Evolutionary conservation across 2,888 invertebrate genomes (phyloP).

Genomic region (Atethmia centrago): DNA sequence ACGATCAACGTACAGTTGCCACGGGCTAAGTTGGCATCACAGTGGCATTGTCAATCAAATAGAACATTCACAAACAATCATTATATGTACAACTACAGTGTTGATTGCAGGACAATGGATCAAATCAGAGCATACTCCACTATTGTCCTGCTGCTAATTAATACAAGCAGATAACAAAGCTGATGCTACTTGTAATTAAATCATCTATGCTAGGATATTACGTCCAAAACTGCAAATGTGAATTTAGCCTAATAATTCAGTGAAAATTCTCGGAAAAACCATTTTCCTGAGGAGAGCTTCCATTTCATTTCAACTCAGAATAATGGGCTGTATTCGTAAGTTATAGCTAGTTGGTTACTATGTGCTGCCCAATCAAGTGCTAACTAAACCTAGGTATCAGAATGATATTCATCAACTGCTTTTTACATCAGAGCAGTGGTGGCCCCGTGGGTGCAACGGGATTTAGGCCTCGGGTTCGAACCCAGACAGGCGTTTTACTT

Average conservation of each 20-base stretch:
- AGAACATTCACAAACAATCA: conserved; percentile 36
- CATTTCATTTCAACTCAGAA: neutral
- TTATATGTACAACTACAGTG: conserved; percentile 19
- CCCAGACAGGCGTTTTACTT: too few relatives aligned
- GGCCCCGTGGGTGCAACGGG: too few relatives aligned
- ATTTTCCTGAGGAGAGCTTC: neutral
- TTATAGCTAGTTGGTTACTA: neutral
- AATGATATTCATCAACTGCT: neutral
- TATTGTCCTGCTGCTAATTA: conserved; percentile 55
- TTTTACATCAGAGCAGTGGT: neutral
- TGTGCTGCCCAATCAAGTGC: neutral
- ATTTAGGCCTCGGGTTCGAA: too few relatives aligned
- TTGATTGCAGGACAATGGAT: conserved; percentile 47
- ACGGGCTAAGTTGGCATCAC: conserved; percentile 47
- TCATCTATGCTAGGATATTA: neutral
- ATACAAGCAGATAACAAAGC: conserved; percentile 35
- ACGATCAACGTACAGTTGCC: conserved; percentile 52
- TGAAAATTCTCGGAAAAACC: neutral
- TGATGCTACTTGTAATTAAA: conserved; percentile 7
- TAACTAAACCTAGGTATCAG: too few relatives aligned
- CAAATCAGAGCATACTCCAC: conserved; percentile 45
- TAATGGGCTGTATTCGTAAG: neutral
- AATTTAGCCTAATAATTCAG: neutral
- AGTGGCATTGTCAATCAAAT: conserved; percentile 45
- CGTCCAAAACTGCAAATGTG: neutral